Evolutionary conservation across 2,113 vertebrate species (phyloP), one percentile per base, ranked within the genome.

Genomic region (Benitochromis conjunctus): DNA sequence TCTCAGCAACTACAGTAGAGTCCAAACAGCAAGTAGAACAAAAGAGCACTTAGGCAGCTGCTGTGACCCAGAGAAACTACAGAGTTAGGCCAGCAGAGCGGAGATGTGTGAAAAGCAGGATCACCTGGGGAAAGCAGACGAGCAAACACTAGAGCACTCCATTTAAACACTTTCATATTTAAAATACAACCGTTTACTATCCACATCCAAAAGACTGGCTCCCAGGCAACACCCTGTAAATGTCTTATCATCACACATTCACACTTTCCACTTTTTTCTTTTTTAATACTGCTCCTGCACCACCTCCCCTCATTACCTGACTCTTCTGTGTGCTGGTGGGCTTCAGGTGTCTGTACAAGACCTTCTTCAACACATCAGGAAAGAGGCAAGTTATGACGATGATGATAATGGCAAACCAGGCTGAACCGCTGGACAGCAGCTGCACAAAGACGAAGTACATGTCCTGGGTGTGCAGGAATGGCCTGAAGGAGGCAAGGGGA

Each of bases 361-460:
- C 97, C 95, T 99, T 99, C 97, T 98, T 99, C 93, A 99, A 89
- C 90, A 99, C 95, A 85, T 99, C 99, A 79, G 98, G 95, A 91
- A 97, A 97, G 9, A 99, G 97, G 94, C 98, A 99, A 36, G 96
- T 96, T 85, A 98, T 96, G 90, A 99, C 94, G 74, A 99, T 97
- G 94, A 99, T 96, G 92, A 99, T 96, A 92, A 99, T 98, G 95
- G 98, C 97, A 89, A 99, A 98, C 99, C 99, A 99, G 93, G 96
- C 98, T 3, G 98, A 99, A 85, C 98, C 98, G 91, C 99, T 99
- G 94, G 99, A 99, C 26, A 99, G 95, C 87, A 99, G 96, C 24
- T 99, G 97, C 92, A 99, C 97, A 91, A 99, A 99, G 85, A 99
- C 98, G 83, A 98, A 99, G 94, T 99, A 99, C 98, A 98, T 99